phyloP scores from a whole-genome alignment of 2,888 invertebrate species.

The Mystacides longicornis region DNA sequence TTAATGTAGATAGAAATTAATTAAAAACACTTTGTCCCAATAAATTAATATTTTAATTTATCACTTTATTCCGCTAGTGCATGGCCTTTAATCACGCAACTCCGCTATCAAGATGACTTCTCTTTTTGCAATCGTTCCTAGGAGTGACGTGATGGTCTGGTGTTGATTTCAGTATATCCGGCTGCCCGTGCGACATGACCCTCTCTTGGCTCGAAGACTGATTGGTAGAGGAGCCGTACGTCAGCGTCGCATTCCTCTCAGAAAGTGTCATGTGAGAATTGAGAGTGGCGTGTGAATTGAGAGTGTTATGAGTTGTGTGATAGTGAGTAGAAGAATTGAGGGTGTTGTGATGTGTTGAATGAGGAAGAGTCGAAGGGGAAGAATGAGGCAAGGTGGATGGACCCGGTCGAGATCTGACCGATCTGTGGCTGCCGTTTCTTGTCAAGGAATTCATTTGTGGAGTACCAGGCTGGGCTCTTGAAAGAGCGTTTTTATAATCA shows the following conservation, averaged over 20 bases:
- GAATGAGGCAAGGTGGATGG: constrained; percentile 40
- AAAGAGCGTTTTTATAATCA: constrained; percentile 88
- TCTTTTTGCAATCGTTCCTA: constrained; percentile 33
- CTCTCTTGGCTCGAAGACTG: constrained; percentile 30
- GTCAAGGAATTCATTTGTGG: constrained; percentile 75
- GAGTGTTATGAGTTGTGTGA: constrained; percentile 48
- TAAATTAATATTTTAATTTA: not conserved
- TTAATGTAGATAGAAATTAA: too few species aligned
- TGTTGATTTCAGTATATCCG: constrained; percentile 79
- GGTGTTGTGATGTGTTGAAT: constrained; percentile 32
- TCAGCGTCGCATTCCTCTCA: constrained; percentile 39
- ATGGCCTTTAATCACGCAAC: constrained; percentile 39
- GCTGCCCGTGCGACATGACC: constrained; percentile 53
- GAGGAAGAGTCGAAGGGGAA: constrained; percentile 40
- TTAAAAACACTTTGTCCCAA: not conserved
- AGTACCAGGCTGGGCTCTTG: constrained; percentile 66
- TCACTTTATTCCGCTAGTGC: too few species aligned
- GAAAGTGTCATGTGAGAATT: constrained; percentile 42
- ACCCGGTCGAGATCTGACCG: constrained; percentile 40
- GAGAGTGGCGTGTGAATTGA: constrained; percentile 50
- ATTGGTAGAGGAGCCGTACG: constrained; percentile 38
- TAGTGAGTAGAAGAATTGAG: constrained; percentile 33
- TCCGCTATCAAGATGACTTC: constrained; percentile 39
- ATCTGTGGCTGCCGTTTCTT: constrained; percentile 60
- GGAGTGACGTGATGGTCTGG: constrained; percentile 63